A percentile compares a stretch with the other conserved stretches of the same genome.
These are phyloP conservation scores for Lordiphosa mommai DNA, from an alignment of 1,140 invertebrate genomes.

Conservation along the genomic window DNA sequence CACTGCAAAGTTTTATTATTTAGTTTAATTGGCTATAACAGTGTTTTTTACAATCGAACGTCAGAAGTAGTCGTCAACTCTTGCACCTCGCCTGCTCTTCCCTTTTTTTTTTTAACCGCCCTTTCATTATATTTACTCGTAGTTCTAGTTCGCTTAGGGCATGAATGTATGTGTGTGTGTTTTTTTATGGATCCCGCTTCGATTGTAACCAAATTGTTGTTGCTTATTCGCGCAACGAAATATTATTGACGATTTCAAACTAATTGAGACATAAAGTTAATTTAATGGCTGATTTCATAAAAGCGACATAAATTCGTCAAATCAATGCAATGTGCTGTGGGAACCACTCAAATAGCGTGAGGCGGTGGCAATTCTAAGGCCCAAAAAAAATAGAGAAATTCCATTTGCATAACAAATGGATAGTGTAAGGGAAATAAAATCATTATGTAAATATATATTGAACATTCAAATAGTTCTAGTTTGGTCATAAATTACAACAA, in stretches of 20 bases:
- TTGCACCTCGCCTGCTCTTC: constrained; percentile 13
- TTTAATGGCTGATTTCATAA: constrained; percentile 59
- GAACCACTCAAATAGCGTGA: constrained; percentile 37
- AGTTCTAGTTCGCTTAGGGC: constrained; percentile 20
- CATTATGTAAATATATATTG: too few relatives aligned
- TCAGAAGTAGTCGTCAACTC: constrained; percentile 19
- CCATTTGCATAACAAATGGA: constrained; percentile 40
- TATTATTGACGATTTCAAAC: constrained; percentile 51
- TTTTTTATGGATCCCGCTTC: constrained; percentile 36
- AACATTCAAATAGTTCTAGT: too few relatives aligned
- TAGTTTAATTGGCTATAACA: constrained; percentile 75
- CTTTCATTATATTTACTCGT: constrained; percentile 19
- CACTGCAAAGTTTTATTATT: constrained; percentile 58
- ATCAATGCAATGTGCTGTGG: constrained; percentile 47
- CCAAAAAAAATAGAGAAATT: background rate
- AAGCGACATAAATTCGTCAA: constrained; percentile 31
- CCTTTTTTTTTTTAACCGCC: constrained; percentile 16
- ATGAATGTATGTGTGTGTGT: constrained; percentile 9
- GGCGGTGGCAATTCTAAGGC: background rate
- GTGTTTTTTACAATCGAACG: constrained; percentile 60
- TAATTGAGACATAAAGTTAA: constrained; percentile 72
- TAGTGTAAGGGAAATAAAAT: background rate
- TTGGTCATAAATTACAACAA: too few relatives aligned
- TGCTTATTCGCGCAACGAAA: constrained; percentile 37
- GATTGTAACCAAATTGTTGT: constrained; percentile 56